Conservation (phyloP, 2,888 invertebrate genomes). For the Buathra laborator region DNA sequence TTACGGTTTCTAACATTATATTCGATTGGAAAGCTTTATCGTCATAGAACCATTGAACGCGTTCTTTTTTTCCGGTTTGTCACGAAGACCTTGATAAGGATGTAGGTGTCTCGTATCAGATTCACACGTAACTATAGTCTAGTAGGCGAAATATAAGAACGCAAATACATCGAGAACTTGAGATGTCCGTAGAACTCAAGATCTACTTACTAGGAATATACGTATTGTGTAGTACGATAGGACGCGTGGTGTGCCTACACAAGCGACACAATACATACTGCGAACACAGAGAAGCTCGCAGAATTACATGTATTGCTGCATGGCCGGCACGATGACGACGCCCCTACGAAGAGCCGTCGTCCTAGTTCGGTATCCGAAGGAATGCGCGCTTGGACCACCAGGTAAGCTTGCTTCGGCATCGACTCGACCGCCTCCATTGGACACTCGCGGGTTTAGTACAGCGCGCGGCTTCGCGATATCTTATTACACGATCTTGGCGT, state of each 20-base stretch:
- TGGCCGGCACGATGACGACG: constrained; percentile 37
- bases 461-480: constrained; percentile 75
- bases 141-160: too few relatives aligned
- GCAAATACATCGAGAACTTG: neutral
- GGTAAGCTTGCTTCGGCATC: constrained; percentile 66
- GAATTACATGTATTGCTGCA: constrained; percentile 35
- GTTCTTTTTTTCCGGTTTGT: too few relatives aligned
- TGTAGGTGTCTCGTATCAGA: too few relatives aligned
- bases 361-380: constrained; percentile 68
- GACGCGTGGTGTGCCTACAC: neutral
- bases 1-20: neutral
- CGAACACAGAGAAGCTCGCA: neutral
- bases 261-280: neutral
- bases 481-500: constrained; percentile 79
- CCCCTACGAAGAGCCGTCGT: constrained; percentile 64
- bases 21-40: too few relatives aligned
- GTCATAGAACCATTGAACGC: too few relatives aligned
- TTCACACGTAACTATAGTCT: too few relatives aligned
- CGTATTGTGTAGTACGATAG: neutral
- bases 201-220: neutral
- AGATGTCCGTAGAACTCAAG: neutral
- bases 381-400: constrained; percentile 76
- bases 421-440: constrained; percentile 30
- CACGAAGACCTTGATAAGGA: too few relatives aligned
- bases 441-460: constrained; percentile 74